These are phyloP conservation scores for Mirza zaza DNA, from an alignment of 2,113 vertebrate genomes.

Conservation along the genomic window DNA sequence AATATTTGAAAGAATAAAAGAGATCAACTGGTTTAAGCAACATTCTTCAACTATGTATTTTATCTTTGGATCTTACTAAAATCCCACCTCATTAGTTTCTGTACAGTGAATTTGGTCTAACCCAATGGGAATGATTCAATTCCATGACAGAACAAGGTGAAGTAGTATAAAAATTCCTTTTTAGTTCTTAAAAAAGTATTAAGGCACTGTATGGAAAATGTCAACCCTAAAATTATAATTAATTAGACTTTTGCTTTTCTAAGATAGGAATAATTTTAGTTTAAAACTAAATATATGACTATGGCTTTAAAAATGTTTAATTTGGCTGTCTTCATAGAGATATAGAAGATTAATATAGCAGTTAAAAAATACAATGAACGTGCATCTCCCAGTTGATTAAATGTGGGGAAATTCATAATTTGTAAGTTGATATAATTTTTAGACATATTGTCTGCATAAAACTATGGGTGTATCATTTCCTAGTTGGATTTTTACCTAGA, in stretches of 20 bases:
- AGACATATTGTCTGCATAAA: slow-evolving; percentile 72
- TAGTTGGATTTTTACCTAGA: slow-evolving; percentile 74
- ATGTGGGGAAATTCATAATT: slow-evolving; percentile 76
- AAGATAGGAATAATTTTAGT: slow-evolving; percentile 49
- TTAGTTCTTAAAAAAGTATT: slow-evolving; percentile 23
- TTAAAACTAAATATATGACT: slow-evolving; percentile 60
- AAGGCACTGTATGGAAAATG: slow-evolving; percentile 16
- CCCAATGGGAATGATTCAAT: neutral
- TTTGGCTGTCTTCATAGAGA: slow-evolving; percentile 70
- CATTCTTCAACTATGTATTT: slow-evolving; percentile 23
- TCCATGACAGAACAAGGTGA: neutral
- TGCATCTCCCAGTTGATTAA: slow-evolving; percentile 58
- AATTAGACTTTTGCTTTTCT: slow-evolving; percentile 60
- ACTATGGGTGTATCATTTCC: slow-evolving; percentile 66
- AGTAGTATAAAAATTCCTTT: neutral
- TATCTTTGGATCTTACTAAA: neutral
- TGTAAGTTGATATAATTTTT: slow-evolving; percentile 70
- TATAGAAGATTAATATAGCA: slow-evolving; percentile 48
- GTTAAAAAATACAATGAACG: slow-evolving; percentile 75
- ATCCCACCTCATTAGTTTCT: slow-evolving; percentile 23
- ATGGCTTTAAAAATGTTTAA: slow-evolving; percentile 74
- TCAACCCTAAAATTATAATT: slow-evolving; percentile 48
- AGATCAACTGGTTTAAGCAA: neutral
- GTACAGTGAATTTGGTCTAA: neutral
- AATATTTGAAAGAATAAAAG: neutral